These are phyloP conservation scores for Bombus affinis DNA, from an alignment of 1,140 invertebrate species.

Conservation along the genomic window DNA sequence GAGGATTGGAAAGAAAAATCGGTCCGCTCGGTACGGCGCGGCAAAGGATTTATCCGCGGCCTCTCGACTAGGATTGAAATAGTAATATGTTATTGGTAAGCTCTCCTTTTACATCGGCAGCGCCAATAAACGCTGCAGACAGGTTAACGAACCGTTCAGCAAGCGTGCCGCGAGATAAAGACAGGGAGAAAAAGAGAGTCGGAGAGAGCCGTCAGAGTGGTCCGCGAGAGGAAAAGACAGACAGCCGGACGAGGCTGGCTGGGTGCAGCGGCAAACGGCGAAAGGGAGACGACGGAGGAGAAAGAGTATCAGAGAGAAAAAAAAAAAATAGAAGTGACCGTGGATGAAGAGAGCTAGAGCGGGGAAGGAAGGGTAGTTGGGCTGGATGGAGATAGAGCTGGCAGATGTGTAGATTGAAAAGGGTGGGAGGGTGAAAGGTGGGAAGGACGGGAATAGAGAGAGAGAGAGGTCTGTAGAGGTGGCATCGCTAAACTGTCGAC, in stretches of 20 bases:
- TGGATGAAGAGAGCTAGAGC: not conserved
- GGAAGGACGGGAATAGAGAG: not conserved
- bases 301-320: constrained; percentile 37
- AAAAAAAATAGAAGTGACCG: constrained; percentile 10
- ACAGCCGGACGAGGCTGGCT: constrained; percentile 17
- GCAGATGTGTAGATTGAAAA: constrained; percentile 39
- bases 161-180: constrained; percentile 47
- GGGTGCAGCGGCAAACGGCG: not conserved
- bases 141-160: constrained; percentile 80
- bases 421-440: not conserved
- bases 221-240: constrained; percentile 32
- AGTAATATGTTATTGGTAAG: constrained; percentile 79
- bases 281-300: constrained; percentile 28
- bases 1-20: constrained; percentile 15
- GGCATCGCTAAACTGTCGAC: constrained; percentile 76
- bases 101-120: constrained; percentile 73
- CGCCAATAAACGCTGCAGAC: constrained; percentile 79
- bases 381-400: constrained; percentile 16
- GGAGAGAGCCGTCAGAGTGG: constrained; percentile 26
- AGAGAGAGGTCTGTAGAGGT: constrained; percentile 56
- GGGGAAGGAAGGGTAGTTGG: not conserved
- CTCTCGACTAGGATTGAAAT: constrained; percentile 76
- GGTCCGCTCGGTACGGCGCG: constrained; percentile 32
- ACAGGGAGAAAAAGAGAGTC: constrained; percentile 29
- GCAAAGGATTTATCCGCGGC: constrained; percentile 67